Conservation (phyloP, 1,140 invertebrate species). For the Galleria mellonella region DNA sequence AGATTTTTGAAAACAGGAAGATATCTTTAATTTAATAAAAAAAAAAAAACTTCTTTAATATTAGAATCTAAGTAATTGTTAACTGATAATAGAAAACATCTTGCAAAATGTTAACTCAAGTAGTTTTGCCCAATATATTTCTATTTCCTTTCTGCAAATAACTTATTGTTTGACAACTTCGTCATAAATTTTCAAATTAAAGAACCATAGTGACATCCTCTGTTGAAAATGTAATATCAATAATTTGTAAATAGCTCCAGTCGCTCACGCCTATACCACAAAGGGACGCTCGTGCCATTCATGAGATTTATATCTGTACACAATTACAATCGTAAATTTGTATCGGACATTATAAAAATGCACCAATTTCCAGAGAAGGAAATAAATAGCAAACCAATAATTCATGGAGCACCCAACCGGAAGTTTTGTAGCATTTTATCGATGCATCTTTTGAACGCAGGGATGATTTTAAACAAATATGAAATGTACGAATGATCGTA, state of each 20-base stretch:
- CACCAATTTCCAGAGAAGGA: constrained; percentile 45
- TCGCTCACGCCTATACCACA: constrained; percentile 7
- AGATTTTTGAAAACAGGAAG: constrained; percentile 20
- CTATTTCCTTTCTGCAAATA: no score
- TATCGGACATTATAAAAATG: constrained; percentile 48
- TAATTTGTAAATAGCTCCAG: no score
- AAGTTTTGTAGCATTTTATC: constrained; percentile 63
- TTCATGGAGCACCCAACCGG: constrained; percentile 51
- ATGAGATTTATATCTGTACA: constrained; percentile 56
- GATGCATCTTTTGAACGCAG: constrained; percentile 43
- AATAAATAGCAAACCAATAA: constrained; percentile 63
- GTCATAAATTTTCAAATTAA: no score
- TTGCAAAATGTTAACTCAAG: no score
- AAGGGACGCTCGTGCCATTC: constrained; percentile 51
- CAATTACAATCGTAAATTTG: constrained; percentile 58
- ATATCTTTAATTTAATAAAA: no score
- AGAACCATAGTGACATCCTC: no score
- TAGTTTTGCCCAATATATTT: no score
- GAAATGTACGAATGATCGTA: constrained; percentile 46
- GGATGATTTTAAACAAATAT: constrained; percentile 60
- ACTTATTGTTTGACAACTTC: no score
- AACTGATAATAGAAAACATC: no score
- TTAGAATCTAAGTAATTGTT: no score
- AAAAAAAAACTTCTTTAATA: no score
- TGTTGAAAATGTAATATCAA: constrained; percentile 5